These are phyloP conservation scores for Darevskia mixta DNA, from an alignment of 2,797 vertebrate species.

Conservation along the genomic window DNA sequence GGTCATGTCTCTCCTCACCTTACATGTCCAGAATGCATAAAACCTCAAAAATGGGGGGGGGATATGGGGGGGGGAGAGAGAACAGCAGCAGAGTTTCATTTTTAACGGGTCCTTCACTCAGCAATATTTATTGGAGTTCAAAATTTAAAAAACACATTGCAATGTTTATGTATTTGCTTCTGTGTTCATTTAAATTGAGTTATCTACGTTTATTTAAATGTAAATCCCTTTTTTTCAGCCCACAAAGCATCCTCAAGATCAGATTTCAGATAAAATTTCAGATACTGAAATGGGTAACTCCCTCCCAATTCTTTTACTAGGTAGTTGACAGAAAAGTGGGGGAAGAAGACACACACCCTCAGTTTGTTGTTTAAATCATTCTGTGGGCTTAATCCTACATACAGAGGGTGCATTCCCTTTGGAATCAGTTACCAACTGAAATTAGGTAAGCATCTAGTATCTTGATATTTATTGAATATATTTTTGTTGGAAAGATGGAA, in stretches of 20 bases:
- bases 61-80: no score
- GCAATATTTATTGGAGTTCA: neutral
- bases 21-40: accelerated
- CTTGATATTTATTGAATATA: no score
- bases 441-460: no score
- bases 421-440: no score
- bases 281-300: neutral
- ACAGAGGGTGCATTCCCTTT: no score
- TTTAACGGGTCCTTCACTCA: neutral
- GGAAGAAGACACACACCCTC: neutral
- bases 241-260: neutral
- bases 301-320: neutral
- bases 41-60: accelerated
- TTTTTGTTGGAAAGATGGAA: no score
- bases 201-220: no score
- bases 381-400: no score
- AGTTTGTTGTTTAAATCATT: neutral
- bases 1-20: neutral
- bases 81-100: neutral
- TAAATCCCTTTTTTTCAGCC: no score
- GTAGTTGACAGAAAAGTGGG: neutral
- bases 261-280: neutral
- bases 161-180: accelerated
- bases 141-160: neutral
- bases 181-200: neutral